Evolutionary conservation across 2,797 vertebrate species (phyloP).

Genomic region (Cossypha niveicapilla): DNA sequence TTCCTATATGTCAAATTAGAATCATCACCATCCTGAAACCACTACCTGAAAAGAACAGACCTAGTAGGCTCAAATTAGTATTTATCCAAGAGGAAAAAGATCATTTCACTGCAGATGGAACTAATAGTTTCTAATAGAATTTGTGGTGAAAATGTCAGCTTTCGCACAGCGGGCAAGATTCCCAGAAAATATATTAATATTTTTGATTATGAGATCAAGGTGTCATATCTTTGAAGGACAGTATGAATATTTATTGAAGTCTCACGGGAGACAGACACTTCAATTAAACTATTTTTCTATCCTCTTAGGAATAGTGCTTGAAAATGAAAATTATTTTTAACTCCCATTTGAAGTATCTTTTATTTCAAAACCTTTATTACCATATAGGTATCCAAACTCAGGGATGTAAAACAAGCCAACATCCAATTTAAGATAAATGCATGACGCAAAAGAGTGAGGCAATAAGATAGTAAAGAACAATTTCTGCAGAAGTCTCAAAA

Average conservation of each 20-base stretch:
- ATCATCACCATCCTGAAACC: neutral
- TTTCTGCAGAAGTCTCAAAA: neutral
- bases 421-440: neutral
- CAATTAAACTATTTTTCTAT: neutral
- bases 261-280: neutral
- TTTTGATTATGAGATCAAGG: neutral
- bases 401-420: neutral
- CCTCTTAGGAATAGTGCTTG: neutral
- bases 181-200: neutral
- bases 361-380: neutral
- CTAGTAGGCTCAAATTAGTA: neutral
- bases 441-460: neutral
- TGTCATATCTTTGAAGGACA: neutral
- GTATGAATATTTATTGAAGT: conserved; percentile 35
- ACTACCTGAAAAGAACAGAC: neutral
- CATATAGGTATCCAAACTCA: neutral
- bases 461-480: neutral
- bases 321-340: neutral
- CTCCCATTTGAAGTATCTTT: neutral
- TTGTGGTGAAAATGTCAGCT: neutral
- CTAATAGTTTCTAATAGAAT: neutral
- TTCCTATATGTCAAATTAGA: neutral
- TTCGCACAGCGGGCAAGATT: neutral
- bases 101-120: neutral
- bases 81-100: neutral